A percentile compares a stretch with the other conserved stretches of the same genome.
phyloP scores from a whole-genome alignment of 2,797 vertebrate genomes.

The Chanos chanos region DNA sequence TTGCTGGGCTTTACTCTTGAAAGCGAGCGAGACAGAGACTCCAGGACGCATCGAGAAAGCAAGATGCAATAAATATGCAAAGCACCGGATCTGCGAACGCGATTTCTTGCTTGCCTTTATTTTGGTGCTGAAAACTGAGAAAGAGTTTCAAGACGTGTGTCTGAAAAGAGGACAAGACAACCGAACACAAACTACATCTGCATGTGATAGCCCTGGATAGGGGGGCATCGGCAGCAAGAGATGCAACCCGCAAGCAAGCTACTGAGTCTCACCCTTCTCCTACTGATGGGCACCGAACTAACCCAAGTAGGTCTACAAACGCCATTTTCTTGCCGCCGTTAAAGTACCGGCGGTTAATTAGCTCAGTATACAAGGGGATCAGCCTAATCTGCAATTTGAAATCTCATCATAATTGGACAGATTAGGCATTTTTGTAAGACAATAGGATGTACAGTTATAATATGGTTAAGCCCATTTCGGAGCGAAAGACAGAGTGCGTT shows the following conservation, averaged over 20 bases:
- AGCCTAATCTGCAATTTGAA: background rate
- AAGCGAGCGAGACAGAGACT: background rate
- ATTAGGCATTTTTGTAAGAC: conserved; percentile 3
- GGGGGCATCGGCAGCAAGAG: conserved; percentile 60
- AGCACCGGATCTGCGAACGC: conserved; percentile 68
- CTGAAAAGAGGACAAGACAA: conserved; percentile 44
- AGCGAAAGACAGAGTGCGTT: conserved; percentile 6
- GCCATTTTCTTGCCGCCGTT: conserved; percentile 59
- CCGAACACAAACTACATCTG: conserved; percentile 49
- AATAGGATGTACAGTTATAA: background rate
- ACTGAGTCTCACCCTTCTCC: conserved; percentile 77
- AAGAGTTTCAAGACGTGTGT: conserved; percentile 38
- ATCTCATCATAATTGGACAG: background rate
- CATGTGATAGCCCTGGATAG: conserved; percentile 65
- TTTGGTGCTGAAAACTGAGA: conserved; percentile 62
- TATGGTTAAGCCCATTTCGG: conserved; percentile 8
- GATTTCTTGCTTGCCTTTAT: conserved; percentile 66
- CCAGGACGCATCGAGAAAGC: conserved; percentile 47
- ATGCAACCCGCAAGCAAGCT: conserved; percentile 83
- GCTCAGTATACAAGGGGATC: conserved; percentile 11
- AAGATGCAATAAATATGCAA: conserved; percentile 74
- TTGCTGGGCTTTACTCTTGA: background rate
- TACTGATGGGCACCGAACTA: conserved; percentile 86
- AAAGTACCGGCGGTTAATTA: conserved; percentile 25
- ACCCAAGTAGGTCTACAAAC: conserved; percentile 80